Evolutionary conservation across 2,888 invertebrate genomes (phyloP), one percentile per base, ranked within the genome.

Genomic region (Phortica magna): DNA sequence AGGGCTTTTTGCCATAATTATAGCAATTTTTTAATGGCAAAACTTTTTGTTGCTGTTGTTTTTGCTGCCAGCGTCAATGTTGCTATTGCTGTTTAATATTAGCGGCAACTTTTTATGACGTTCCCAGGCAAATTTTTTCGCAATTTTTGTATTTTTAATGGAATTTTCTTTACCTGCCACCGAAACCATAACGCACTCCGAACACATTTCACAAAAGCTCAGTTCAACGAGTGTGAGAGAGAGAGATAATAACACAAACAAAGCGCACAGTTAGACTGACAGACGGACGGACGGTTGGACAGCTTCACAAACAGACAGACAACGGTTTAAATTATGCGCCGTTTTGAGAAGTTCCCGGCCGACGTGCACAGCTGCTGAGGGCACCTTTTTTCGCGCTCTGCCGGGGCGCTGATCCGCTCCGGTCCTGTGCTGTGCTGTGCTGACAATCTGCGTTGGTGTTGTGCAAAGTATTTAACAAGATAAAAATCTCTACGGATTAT

Each of bases 401-500:
- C n/a, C n/a, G n/a, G n/a, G n/a, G n/a, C n/a, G n/a, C n/a, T n/a
- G n/a, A n/a, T n/a, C n/a, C n/a, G n/a, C n/a, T n/a, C n/a, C n/a
- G n/a, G n/a, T n/a, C n/a, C n/a, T n/a, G n/a, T n/a, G n/a, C n/a
- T n/a, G n/a, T n/a, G n/a, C n/a, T n/a, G n/a, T n/a, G n/a, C n/a
- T n/a, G 10, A 48, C 43, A 14, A 48, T 48, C 48, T 48, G 48
- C 10, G 61, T 12, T 17, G 19, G 41, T 41, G 65, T 31, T 17
- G 14, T 41, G 65, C 65, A 39, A 41, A 65, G 65, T 41, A 65
- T 65, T 65, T 88, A 88, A 88, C 82, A 82, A 83, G 88, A 85
- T 88, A 88, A 84, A 85, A 85, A 85, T 85, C 85, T 85, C 88
- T 76, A 82, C 82, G 88, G 88, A 88, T 88, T 88, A 88, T 88